phyloP scores from a whole-genome alignment of 1,140 invertebrate genomes.

The Ceratosolen fusciceps region DNA sequence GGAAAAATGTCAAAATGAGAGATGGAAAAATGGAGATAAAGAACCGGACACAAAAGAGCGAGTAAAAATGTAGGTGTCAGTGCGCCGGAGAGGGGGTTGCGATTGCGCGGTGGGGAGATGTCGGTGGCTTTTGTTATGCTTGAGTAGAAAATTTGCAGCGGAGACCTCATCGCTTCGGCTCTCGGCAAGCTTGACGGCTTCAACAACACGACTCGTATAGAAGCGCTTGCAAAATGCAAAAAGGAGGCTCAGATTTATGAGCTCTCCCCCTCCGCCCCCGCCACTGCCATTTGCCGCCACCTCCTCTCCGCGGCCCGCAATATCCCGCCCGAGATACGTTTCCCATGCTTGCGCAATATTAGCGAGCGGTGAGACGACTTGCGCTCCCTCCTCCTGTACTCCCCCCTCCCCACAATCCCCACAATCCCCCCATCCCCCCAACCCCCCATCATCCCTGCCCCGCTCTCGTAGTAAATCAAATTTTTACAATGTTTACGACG shows the following conservation, averaged over 20 bases:
- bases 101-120: too few species aligned
- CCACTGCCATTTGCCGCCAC: constrained; percentile 38
- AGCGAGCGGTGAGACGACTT: constrained; percentile 4
- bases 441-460: too few species aligned
- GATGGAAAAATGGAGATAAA: constrained; percentile 1
- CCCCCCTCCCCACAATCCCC: too few species aligned
- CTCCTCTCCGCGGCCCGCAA: too few species aligned
- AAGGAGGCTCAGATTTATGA: constrained; percentile 39
- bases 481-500: constrained; percentile 51
- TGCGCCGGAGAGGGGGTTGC: too few species aligned
- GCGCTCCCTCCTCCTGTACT: too few species aligned
- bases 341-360: constrained; percentile 37
- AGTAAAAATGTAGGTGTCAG: background rate
- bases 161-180: constrained; percentile 21
- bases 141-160: constrained; percentile 31
- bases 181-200: constrained; percentile 14
- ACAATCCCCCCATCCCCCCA: too few species aligned
- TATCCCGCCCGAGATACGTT: constrained; percentile 37
- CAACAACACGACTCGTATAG: constrained; percentile 10
- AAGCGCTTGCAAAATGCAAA: constrained; percentile 31
- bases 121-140: constrained; percentile 23
- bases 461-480: constrained; percentile 52
- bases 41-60: background rate
- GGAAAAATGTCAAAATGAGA: constrained; percentile 17
- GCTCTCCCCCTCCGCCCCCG: constrained; percentile 2